Evolutionary conservation across 1,140 invertebrate species (phyloP).

Genomic region (Cotesia vestalis): DNA sequence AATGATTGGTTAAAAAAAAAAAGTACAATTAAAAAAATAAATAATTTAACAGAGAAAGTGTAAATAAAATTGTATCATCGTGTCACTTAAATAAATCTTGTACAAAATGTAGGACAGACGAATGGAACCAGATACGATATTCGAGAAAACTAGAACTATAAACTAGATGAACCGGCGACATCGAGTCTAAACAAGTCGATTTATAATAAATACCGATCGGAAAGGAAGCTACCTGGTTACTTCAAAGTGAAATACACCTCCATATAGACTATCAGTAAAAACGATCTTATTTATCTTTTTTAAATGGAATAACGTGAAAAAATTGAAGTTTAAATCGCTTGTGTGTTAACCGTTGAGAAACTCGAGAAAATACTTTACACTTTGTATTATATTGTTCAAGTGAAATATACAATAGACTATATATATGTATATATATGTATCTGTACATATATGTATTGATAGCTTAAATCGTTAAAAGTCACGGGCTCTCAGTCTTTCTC

Average conservation of each 20-base stretch:
- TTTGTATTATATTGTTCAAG: too few species aligned
- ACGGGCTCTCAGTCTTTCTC: too few species aligned
- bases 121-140: slow-evolving; percentile 9
- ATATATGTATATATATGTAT: too few species aligned
- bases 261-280: neutral
- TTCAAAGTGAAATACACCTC: slow-evolving; percentile 15
- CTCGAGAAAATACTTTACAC: too few species aligned
- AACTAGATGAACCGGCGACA: slow-evolving; percentile 23
- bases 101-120: slow-evolving; percentile 29
- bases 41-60: slow-evolving; percentile 32
- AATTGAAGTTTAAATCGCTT: too few species aligned
- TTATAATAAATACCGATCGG: neutral
- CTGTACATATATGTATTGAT: too few species aligned
- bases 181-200: slow-evolving; percentile 26
- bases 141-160: neutral
- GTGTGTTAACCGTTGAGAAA: too few species aligned
- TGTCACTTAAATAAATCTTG: slow-evolving; percentile 20
- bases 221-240: neutral
- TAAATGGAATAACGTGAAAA: too few species aligned
- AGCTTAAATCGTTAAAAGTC: too few species aligned
- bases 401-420: too few species aligned
- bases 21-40: neutral
- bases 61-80: slow-evolving; percentile 13
- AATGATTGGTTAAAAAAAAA: too few species aligned
- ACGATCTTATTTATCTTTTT: too few species aligned